Conservation (phyloP, 2,797 vertebrate species). For the Melanotaenia trifasciata region DNA sequence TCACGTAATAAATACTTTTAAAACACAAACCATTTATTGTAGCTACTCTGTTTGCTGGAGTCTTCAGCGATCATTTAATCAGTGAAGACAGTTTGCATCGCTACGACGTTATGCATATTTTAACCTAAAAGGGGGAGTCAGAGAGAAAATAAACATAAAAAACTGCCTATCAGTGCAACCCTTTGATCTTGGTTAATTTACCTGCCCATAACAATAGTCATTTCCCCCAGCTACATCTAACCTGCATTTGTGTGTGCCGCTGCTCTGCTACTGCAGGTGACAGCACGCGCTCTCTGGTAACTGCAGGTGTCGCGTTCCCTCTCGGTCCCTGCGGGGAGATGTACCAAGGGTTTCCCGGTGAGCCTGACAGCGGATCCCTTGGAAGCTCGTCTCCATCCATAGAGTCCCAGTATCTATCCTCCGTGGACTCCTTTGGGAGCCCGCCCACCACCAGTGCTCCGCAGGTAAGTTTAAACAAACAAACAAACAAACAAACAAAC, state of each 20-base stretch:
- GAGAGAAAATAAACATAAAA: neutral
- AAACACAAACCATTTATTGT: neutral
- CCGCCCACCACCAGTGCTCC: slow-evolving; percentile 90
- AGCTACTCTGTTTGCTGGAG: neutral
- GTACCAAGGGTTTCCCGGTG: slow-evolving; percentile 96
- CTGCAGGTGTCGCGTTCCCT: slow-evolving; percentile 75
- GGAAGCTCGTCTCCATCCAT: slow-evolving; percentile 95
- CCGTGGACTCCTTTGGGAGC: slow-evolving; percentile 97
- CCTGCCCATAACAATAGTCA: slow-evolving; percentile 28
- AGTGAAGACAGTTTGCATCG: neutral
- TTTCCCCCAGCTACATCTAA: slow-evolving; percentile 46
- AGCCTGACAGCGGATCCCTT: slow-evolving; percentile 93
- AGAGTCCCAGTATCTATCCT: slow-evolving; percentile 96
- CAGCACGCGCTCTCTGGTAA: slow-evolving; percentile 67
- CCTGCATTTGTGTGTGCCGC: slow-evolving; percentile 43
- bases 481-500: too few species aligned
- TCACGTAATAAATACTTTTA: neutral
- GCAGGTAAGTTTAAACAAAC: slow-evolving; percentile 83
- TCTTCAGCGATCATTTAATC: neutral
- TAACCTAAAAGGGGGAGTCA: neutral
- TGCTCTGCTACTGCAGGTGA: slow-evolving; percentile 76
- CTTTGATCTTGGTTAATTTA: neutral
- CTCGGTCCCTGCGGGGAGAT: slow-evolving; percentile 89
- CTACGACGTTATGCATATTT: neutral
- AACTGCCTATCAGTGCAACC: neutral